phyloP scores from a whole-genome alignment of 2,797 vertebrate species.

The Cercopithecus neglectus region DNA sequence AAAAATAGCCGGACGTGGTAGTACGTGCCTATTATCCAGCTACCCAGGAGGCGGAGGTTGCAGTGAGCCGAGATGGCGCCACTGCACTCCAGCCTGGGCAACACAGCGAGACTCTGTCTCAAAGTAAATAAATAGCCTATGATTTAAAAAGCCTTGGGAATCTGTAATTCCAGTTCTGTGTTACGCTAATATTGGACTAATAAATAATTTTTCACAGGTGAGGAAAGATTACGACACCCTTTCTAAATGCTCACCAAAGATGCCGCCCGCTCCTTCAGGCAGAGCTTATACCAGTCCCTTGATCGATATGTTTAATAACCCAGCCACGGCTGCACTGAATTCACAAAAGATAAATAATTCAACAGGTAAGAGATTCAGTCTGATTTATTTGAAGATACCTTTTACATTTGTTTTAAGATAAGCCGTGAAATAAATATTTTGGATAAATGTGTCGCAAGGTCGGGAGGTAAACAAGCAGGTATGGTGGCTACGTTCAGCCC shows the following conservation, averaged over 20 bases:
- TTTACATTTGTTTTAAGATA: not conserved
- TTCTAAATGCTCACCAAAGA: conserved; percentile 79
- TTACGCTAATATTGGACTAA: not conserved
- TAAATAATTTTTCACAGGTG: conserved; percentile 69
- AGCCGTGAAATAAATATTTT: not conserved
- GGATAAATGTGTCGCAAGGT: not conserved
- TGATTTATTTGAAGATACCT: not conserved
- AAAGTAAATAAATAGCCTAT: not conserved
- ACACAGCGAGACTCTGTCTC: not conserved
- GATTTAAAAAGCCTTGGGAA: not conserved
- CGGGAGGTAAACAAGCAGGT: not conserved
- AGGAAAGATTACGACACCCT: conserved; percentile 78
- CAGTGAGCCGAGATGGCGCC: not conserved
- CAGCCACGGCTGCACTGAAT: conserved; percentile 79
- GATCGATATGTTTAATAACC: conserved; percentile 93
- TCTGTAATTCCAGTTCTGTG: not conserved
- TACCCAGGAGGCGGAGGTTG: not conserved
- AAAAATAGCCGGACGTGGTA: not conserved
- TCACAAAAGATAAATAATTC: conserved; percentile 78
- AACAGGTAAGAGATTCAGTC: conserved; percentile 74
- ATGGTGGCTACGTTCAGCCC: not conserved
- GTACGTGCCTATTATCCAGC: not conserved
- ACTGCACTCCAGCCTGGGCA: not conserved
- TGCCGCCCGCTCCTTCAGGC: conserved; percentile 90
- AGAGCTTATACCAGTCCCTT: conserved; percentile 93